Base-by-base conservation (phyloP, 2,888 invertebrate genomes). In the Caenorhabditis angaria region DNA sequence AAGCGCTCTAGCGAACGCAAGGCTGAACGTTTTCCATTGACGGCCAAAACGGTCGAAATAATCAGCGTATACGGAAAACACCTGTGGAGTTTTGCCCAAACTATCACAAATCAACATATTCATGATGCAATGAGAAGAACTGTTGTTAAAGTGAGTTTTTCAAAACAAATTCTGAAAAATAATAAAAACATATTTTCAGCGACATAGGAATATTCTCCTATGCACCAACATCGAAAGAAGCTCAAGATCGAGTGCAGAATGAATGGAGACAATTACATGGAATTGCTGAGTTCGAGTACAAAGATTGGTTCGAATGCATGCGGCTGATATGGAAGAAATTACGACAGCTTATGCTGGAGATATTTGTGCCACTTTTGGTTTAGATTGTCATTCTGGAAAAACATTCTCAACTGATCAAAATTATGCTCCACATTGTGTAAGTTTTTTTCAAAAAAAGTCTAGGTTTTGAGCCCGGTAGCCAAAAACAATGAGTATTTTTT, bases 291-390 rank as follows among this genome's bases (percentile, higher is more conserved):
- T 92, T 0, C 92, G 94, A 87, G 91, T 95, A 18, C 91, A 94
- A 0, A 91, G 97, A 27, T 89, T 99, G 62, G 95, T 96, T 0
- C 92, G 97, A 54, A 91, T 99, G 90, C 97, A 99, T 88, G 94
- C 99, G 0, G 94, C 93, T 88, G 93, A 94, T 88, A 94, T 99
- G 95, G 96, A 97, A 90, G 96, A 97, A 87, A 94, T 97, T 0
- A 91, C 90, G 71, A 94, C 95, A 88, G 94, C 95, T 0, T 93
- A 91, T 85, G 93, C 99, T 1, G 99, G 90, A 1, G 99, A 99
- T 88, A 99, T 99, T 69, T 97, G 95, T 89, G 97, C 99, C 0
- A 88, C 97, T 70, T 97, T 99, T 89, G 99, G 99, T 0, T 92
- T 99, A 1, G 99, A 99, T 87, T 99, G 99, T 89, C 95, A 97